phyloP scores from a whole-genome alignment of 2,888 invertebrate species.

The Thelaira solivaga region DNA sequence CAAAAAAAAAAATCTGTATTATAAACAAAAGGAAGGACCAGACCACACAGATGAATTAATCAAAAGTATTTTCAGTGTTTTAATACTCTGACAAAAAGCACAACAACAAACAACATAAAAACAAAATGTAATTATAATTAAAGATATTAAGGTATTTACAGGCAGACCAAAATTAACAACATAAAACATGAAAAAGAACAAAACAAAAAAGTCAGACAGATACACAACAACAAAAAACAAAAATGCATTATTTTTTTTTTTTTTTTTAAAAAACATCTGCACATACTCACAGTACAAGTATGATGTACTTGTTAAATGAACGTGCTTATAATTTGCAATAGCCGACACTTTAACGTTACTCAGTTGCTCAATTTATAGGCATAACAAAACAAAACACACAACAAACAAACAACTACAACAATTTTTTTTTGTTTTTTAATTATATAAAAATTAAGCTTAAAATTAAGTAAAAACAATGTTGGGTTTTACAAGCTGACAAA shows the following conservation, averaged over 20 bases:
- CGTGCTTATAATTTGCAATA: conserved; percentile 61
- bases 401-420: conserved; percentile 2
- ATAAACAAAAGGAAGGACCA: conserved; percentile 34
- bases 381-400: conserved; percentile 6
- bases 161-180: conserved; percentile 9
- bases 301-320: conserved; percentile 30
- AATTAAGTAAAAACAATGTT: conserved; percentile 41
- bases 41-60: conserved; percentile 39
- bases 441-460: not conserved
- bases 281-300: no score
- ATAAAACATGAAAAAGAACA: not conserved
- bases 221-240: conserved; percentile 4
- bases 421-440: no score
- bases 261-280: not conserved
- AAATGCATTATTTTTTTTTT: no score
- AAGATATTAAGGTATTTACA: conserved; percentile 27
- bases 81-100: no score
- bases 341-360: conserved; percentile 42
- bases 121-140: conserved; percentile 6
- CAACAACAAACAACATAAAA: no score
- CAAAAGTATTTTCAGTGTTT: conserved; percentile 2
- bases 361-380: not conserved
- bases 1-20: not conserved
- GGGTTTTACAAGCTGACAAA: conserved; percentile 57
- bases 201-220: not conserved